Evolutionary conservation across 1,140 invertebrate genomes (phyloP), one percentile per base, ranked within the genome.

Genomic region (Heterodera schachtii): DNA sequence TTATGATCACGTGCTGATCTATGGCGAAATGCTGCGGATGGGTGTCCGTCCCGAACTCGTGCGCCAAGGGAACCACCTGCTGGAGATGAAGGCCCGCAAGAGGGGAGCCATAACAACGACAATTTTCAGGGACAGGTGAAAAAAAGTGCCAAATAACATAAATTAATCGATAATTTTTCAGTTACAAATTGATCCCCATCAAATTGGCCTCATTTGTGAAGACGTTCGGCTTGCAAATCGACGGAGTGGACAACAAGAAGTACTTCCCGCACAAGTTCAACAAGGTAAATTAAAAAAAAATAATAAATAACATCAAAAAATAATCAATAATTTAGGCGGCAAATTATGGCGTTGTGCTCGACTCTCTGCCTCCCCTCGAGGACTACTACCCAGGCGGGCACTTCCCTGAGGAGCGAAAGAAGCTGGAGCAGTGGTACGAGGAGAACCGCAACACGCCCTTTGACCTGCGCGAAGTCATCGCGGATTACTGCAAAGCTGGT

Each of bases 221-320:
- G 11, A 76, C 75, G 9, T 76, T 76, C 73, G 75, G 75, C 2
- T 52, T 76, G 19, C 9, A 52, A 16, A 76, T 64, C 0, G 75
- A 76, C 1, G 49, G 43, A 11, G 57, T 60, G 11, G 57, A 60
- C 2, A 16, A 60, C 43, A 76, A 76, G n/a, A 52, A 43, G 19
- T 47, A 47, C 75, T 76, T 76, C 49, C 75, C 75, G 49, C 75
- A 47, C 19, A 44, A 60, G 13, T 52, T n/a, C 3, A 47, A 76
- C 75, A 47, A 44, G 49, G 43, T 44, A 73, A n/a, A n/a, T n/a
- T n/a, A n/a, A 64, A 19, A 60, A 60, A 16, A 60, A 60, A 4
- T 60, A 60, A 60, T n/a, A 60, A 19, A 13, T 16, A 60, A 60
- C 0, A 43, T 71, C 73, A 6, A 43, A n/a, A n/a, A 76, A 13